Evolutionary conservation across 2,888 invertebrate species (phyloP).

Genomic region (Luffia ferchaultella): DNA sequence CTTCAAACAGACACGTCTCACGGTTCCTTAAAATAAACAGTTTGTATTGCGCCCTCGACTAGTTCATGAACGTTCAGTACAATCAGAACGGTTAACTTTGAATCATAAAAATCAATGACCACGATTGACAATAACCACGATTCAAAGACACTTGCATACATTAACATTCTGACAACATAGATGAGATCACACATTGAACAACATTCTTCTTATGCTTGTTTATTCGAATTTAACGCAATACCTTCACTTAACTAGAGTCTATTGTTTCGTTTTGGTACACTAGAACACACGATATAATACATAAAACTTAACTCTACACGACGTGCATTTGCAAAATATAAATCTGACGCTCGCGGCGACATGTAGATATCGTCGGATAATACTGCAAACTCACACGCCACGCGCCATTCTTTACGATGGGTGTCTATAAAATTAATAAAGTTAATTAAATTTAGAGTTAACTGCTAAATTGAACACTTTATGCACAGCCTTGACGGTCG

Average conservation of each 20-base stretch:
- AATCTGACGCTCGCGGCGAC: not conserved
- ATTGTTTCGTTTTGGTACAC: slow-evolving; percentile 54
- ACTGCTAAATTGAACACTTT: slow-evolving; percentile 59
- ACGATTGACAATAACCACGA: too few species aligned
- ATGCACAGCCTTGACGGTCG: slow-evolving; percentile 62
- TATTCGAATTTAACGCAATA: not conserved
- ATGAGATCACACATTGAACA: slow-evolving; percentile 46
- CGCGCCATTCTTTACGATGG: slow-evolving; percentile 57
- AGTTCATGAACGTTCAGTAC: not conserved
- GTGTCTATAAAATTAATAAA: slow-evolving; percentile 28
- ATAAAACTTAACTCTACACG: slow-evolving; percentile 29
- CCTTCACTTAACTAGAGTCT: slow-evolving; percentile 44
- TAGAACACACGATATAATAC: slow-evolving; percentile 28
- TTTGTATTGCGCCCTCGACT: not conserved
- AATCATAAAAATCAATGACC: too few species aligned
- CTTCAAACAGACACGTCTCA: not conserved
- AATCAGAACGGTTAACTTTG: not conserved
- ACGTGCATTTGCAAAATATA: slow-evolving; percentile 29
- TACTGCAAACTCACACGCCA: slow-evolving; percentile 46
- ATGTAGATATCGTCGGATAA: slow-evolving; percentile 27
- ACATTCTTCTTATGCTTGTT: not conserved
- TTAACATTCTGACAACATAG: not conserved
- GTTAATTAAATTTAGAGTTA: slow-evolving; percentile 3
- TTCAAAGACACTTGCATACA: too few species aligned
- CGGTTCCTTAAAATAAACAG: not conserved